Percentiles rank a stretch among this genome's conserved stretches.
These are phyloP conservation scores for Sinocyclocheilus maitianheensis DNA, from an alignment of 2,113 vertebrate species.

Conservation along the genomic window DNA sequence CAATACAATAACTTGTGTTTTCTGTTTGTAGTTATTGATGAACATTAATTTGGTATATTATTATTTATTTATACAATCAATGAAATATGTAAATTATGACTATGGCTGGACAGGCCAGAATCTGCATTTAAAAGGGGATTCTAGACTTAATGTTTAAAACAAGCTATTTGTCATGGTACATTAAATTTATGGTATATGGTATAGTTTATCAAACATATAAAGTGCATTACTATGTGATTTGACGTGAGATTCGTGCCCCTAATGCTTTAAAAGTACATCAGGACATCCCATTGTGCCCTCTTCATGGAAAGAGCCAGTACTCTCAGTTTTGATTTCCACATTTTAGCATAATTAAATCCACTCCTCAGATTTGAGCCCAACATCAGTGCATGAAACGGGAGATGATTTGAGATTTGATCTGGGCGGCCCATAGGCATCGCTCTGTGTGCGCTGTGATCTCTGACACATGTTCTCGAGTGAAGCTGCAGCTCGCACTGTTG, in stretches of 20 bases:
- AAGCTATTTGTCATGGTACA: not conserved
- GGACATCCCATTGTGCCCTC: not conserved
- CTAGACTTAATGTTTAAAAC: not conserved
- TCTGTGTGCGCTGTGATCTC: conserved; percentile 7
- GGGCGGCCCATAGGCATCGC: conserved; percentile 13
- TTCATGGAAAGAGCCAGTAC: not conserved
- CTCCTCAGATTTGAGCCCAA: not conserved
- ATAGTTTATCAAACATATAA: not conserved
- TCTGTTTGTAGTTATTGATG: too few relatives aligned
- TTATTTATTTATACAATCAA: not conserved
- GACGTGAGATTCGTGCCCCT: not conserved
- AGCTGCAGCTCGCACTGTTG: not conserved
- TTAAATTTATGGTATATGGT: not conserved
- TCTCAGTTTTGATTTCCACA: not conserved
- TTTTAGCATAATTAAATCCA: not conserved
- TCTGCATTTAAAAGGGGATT: not conserved
- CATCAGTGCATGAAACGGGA: not conserved
- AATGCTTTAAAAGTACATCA: not conserved
- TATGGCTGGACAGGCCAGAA: not conserved
- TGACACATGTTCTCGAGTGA: not conserved
- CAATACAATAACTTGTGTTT: not conserved
- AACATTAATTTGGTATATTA: too few relatives aligned
- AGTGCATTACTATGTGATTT: not conserved
- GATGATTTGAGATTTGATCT: not conserved
- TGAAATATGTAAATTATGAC: not conserved